Conservation (phyloP, 1,140 invertebrate genomes). For the Apis florea region DNA sequence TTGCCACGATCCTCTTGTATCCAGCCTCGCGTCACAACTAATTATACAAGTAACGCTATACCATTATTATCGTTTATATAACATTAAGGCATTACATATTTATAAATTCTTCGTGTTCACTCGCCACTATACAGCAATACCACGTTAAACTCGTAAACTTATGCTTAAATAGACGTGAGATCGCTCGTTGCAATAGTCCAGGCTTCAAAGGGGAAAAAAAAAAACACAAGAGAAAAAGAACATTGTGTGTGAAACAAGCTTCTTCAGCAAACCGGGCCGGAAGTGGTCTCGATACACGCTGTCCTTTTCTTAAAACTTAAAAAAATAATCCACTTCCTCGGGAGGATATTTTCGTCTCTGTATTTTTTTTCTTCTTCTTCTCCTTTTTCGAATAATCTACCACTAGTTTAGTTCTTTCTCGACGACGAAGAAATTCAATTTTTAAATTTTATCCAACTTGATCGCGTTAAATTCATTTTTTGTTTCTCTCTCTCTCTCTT, state of each 20-base stretch:
- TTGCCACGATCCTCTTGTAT: background rate
- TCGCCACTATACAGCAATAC: conserved; percentile 75
- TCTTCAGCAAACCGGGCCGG: conserved; percentile 38
- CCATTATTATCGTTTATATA: conserved; percentile 76
- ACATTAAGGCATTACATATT: conserved; percentile 81
- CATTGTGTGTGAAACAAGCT: conserved; percentile 37
- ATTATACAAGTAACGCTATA: conserved; percentile 74
- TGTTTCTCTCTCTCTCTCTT: too few relatives aligned
- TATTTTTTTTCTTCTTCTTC: background rate
- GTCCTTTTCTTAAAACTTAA: background rate
- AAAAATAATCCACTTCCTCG: background rate
- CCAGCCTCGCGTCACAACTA: conserved; percentile 61
- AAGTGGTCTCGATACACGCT: conserved; percentile 22
- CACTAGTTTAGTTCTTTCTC: background rate
- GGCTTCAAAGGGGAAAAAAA: conserved; percentile 68
- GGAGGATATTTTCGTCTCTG: background rate
- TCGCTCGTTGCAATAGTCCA: conserved; percentile 79
- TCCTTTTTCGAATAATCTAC: background rate
- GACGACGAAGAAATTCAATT: background rate
- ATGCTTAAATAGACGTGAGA: conserved; percentile 78
- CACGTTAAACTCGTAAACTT: conserved; percentile 75
- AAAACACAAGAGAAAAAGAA: conserved; percentile 59
- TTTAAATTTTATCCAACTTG: background rate
- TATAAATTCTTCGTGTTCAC: conserved; percentile 72
- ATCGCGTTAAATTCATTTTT: background rate